phyloP scores from a whole-genome alignment of 1,140 invertebrate species.

The Brachionus koreanus region DNA sequence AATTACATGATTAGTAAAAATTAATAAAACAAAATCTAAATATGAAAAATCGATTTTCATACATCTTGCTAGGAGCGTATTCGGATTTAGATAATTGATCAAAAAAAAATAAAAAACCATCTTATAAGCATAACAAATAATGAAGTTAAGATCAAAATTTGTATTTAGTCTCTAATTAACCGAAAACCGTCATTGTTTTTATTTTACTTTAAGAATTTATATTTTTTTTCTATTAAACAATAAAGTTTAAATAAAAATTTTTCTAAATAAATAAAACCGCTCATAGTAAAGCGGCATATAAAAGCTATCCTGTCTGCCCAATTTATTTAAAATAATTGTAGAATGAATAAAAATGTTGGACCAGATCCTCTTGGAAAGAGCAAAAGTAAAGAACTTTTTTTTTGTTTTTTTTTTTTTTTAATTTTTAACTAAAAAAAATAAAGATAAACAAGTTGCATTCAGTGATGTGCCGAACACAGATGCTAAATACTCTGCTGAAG shows the following conservation, averaged over 20 bases:
- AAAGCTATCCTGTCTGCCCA: neutral
- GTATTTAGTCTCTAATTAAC: neutral
- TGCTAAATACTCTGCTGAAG: slow-evolving; percentile 41
- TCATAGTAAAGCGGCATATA: neutral
- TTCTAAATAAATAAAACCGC: neutral
- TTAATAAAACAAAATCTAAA: neutral
- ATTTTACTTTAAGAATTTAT: neutral
- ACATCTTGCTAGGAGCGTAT: neutral
- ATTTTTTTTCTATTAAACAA: neutral
- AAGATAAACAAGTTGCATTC: slow-evolving; percentile 30
- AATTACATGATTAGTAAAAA: neutral
- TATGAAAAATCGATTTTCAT: slow-evolving; percentile 15
- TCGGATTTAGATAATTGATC: neutral
- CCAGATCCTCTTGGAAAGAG: neutral
- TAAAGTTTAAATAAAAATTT: neutral
- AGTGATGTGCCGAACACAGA: slow-evolving; percentile 23
- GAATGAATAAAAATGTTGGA: slow-evolving; percentile 26
- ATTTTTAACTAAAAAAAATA: neutral
- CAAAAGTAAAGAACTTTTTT: neutral
- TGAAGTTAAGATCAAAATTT: neutral
- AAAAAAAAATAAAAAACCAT: neutral
- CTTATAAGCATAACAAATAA: neutral
- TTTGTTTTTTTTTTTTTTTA: neutral
- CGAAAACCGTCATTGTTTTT: neutral
- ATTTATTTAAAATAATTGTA: neutral